Evolutionary conservation across 1,140 invertebrate genomes (phyloP), one percentile per base, ranked within the genome.

Genomic region (Atopsyche davidsoni): DNA sequence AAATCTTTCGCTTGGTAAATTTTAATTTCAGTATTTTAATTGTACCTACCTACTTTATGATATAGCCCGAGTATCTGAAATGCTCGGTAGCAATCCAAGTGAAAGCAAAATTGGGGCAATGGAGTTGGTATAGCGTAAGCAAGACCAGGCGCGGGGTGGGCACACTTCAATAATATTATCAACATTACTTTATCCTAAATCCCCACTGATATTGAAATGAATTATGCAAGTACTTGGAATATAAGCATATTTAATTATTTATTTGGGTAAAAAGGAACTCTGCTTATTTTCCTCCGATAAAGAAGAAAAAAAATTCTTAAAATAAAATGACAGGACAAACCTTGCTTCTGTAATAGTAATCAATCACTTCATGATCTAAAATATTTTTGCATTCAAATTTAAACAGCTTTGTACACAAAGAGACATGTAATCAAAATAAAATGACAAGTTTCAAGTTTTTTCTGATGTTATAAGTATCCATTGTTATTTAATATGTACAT

Each of bases 91-190:
- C 47, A 50, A 50, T 50, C 17, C 18, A 18, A 42, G 50, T 52
- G 50, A 46, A 52, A 52, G 50, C 46, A n/a, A 40, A 52, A 52
- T 52, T 46, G 43, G 50, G 50, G 11, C 50, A 46, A 11, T 17
- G n/a, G 50, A 46, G 17, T 39, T 52, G 35, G 24, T 46, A 46
- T 31, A 42, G 32, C 43, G 39, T n/a, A n/a, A n/a, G n/a, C n/a
- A n/a, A n/a, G n/a, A n/a, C n/a, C n/a, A 7, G 25, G n/a, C 25
- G 25, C n/a, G 7, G 25, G 25, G n/a, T 31, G 7, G 25, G n/a
- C 25, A n/a, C 25, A n/a, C 7, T 31, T n/a, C 7, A n/a, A 31
- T 31, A n/a, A 9, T 38, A 9, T 38, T 16, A 9, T 7, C 14
- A 38, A 38, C 35, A 7, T 38, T 9, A 4, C 35, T 6, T 38